Percentiles rank a stretch among this genome's conserved stretches.
These are phyloP conservation scores for Archaeoteleia sp. DNA, from an alignment of 2,888 invertebrate genomes.

Conservation along the genomic window DNA sequence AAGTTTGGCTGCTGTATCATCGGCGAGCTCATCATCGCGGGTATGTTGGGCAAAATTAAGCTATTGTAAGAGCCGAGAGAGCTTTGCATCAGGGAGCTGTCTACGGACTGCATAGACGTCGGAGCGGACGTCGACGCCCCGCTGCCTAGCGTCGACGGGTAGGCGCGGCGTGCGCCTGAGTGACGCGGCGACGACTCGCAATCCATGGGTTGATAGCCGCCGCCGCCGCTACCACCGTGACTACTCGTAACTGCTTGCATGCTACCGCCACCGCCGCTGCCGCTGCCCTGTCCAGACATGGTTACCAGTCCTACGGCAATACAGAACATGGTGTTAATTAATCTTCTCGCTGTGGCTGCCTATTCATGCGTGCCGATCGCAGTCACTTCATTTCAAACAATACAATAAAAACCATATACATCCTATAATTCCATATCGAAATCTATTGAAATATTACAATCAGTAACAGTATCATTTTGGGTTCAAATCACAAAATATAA, in stretches of 20 bases:
- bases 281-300: constrained; percentile 74
- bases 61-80: constrained; percentile 75
- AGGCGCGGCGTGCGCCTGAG: constrained; percentile 67
- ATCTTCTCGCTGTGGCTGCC: constrained; percentile 9
- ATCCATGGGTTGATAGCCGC: constrained; percentile 82
- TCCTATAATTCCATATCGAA: too few species aligned
- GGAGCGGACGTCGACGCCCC: constrained; percentile 61
- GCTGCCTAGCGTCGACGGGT: constrained; percentile 61
- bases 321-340: constrained; percentile 30
- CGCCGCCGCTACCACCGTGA: constrained; percentile 66
- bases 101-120: constrained; percentile 70
- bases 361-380: constrained; percentile 49
- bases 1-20: constrained; percentile 71
- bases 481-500: too few species aligned
- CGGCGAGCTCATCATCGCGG: constrained; percentile 68
- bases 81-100: constrained; percentile 74
- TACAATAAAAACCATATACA: too few species aligned
- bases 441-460: too few species aligned
- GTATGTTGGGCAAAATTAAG: constrained; percentile 74
- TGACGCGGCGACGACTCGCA: constrained; percentile 82
- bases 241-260: constrained; percentile 69
- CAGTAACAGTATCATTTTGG: too few species aligned
- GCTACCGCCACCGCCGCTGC: constrained; percentile 59
- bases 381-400: too few species aligned
- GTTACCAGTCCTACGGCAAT: constrained; percentile 73